Evolutionary conservation across 1,140 invertebrate genomes (phyloP).

Genomic region (Venustaconcha ellipsiformis): DNA sequence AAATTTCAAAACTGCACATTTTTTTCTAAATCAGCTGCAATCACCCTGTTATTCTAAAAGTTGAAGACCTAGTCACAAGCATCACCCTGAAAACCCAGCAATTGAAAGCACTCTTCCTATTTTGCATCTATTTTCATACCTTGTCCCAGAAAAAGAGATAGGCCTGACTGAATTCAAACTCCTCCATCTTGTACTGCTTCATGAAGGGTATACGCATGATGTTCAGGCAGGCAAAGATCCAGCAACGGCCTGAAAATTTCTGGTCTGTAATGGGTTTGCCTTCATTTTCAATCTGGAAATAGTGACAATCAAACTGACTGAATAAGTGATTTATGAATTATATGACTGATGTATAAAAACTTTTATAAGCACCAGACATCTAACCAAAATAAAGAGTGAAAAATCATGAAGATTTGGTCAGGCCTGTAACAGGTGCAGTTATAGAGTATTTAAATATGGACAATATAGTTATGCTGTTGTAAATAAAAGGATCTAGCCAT

Average conservation of each 20-base stretch:
- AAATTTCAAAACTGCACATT: no score
- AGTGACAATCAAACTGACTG: background rate
- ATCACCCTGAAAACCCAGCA: no score
- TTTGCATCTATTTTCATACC: conserved; percentile 62
- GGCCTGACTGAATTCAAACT: conserved; percentile 91
- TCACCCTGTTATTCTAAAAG: no score
- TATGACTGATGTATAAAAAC: background rate
- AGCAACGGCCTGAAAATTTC: conserved; percentile 87
- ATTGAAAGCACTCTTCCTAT: background rate
- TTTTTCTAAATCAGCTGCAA: no score
- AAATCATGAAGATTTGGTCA: background rate
- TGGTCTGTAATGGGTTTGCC: conserved; percentile 91
- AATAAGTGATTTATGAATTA: background rate
- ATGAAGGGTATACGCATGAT: conserved; percentile 87
- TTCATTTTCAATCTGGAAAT: conserved; percentile 76
- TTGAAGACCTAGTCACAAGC: no score
- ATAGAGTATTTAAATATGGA: no score
- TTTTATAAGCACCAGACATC: no score
- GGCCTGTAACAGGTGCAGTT: no score
- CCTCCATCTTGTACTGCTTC: conserved; percentile 85
- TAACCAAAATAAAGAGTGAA: no score
- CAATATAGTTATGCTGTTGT: no score
- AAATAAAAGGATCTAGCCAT: no score
- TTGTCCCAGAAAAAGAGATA: conserved; percentile 94
- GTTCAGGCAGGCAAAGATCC: conserved; percentile 90